Base-by-base conservation (phyloP, 2,113 vertebrate species). In the Saguinus midas region DNA sequence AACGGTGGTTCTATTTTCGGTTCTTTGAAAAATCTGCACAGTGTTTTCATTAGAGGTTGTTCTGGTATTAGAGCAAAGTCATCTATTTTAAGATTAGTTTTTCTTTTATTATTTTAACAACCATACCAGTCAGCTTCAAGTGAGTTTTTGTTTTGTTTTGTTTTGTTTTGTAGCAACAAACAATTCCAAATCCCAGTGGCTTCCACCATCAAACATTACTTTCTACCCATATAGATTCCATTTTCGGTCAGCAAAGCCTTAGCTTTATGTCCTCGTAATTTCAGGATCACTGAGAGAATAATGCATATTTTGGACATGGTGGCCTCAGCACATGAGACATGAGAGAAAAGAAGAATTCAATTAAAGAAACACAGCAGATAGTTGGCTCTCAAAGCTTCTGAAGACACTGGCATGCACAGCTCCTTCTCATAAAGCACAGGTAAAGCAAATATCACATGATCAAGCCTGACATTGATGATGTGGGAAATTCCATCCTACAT, bases 311-410 rank as follows among this genome's bases (percentile, higher is more conserved):
- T 52, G 25, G 25, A 50, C 5, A 10, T 61, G 11, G 25, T 61
- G 40, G 32, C 3, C 32, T 68, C 35, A 43, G 1, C 17, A 45
- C 13, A 40, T 40, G 50, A 81, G 55, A 79, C 16, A 5, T 0
- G 2, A 18, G 10, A 58, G 76, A 37, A 83, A 68, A 76, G 1
- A 37, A 0, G 18, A 0, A 7, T 29, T 1, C 1, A 0, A 11
- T 14, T 35, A 91, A 29, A 80, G 37, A 18, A 6, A 6, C 23
- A 20, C 0, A 0, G 11, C 32, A 20, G 29, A 73, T 23, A 1
- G 29, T 25, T 13, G 29, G 3, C 25, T 78, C 40, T 32, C 18
- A 9, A 52, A 35, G 45, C 21, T 9, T 68, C 40, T 3, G 16
- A 16, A 2, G 25, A 23, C 48, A 21, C 10, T 13, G 17, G 55